Percentiles rank a stretch among this genome's conserved stretches.
These are phyloP conservation scores for Tricholaema leucomelas DNA, from an alignment of 2,113 vertebrate species.

Conservation along the genomic window DNA sequence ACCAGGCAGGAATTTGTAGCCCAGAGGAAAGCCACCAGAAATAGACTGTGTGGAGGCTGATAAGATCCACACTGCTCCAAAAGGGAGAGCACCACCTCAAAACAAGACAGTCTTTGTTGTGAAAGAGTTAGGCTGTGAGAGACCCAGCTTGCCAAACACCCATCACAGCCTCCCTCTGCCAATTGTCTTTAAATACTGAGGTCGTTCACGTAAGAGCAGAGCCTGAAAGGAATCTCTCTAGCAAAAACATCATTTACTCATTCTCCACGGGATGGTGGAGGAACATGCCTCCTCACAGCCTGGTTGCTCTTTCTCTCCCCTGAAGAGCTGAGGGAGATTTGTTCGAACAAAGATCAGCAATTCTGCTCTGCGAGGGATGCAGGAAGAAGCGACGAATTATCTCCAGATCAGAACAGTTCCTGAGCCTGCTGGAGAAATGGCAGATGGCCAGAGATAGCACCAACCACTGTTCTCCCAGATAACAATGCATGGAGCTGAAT, in stretches of 20 bases:
- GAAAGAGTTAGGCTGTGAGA: slow-evolving; percentile 28
- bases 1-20: slow-evolving; percentile 45
- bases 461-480: not conserved
- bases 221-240: slow-evolving; percentile 25
- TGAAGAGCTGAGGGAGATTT: slow-evolving; percentile 37
- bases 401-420: slow-evolving; percentile 48
- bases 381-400: slow-evolving; percentile 45
- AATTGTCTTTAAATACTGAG: slow-evolving; percentile 31
- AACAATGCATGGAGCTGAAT: slow-evolving; percentile 1
- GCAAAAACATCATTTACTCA: slow-evolving; percentile 8
- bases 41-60: slow-evolving; percentile 20
- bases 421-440: slow-evolving; percentile 60
- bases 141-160: slow-evolving; percentile 30
- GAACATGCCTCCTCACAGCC: not conserved
- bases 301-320: not conserved
- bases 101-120: slow-evolving; percentile 61
- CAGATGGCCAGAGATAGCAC: slow-evolving; percentile 50
- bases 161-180: not conserved
- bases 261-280: not conserved
- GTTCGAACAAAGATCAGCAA: slow-evolving; percentile 20
- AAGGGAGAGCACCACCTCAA: slow-evolving; percentile 22
- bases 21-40: slow-evolving; percentile 47
- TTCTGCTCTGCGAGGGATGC: slow-evolving; percentile 20
- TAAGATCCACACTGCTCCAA: slow-evolving; percentile 48
- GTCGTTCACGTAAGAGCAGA: slow-evolving; percentile 17